A percentile compares a stretch with the other conserved stretches of the same genome.
These are phyloP conservation scores for Platyrinchus mystaceus DNA, from an alignment of 2,797 vertebrate genomes.

Conservation along the genomic window DNA sequence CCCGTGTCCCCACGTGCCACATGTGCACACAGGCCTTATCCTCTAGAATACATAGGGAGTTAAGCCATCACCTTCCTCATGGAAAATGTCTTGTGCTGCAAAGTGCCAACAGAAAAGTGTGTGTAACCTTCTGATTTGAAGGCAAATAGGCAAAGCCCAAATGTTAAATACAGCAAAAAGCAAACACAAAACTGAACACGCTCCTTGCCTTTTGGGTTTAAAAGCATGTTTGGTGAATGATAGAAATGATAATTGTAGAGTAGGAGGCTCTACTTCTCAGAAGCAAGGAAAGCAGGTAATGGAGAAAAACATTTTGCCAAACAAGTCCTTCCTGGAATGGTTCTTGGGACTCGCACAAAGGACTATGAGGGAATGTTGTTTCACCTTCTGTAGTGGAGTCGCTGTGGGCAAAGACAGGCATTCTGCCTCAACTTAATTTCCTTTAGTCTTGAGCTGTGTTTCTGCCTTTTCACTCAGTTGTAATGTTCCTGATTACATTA, in stretches of 20 bases:
- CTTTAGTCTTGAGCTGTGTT: not conserved
- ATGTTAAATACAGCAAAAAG: constrained; percentile 8
- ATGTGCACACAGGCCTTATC: not conserved
- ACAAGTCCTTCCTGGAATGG: not conserved
- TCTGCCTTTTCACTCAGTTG: not conserved
- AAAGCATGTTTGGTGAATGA: not conserved
- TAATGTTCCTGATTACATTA: not conserved
- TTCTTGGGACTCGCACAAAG: not conserved
- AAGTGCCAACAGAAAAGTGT: not conserved
- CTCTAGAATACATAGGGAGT: not conserved
- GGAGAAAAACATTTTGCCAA: not conserved
- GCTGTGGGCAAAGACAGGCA: not conserved
- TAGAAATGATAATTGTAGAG: not conserved
- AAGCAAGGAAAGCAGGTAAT: not conserved
- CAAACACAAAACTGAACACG: not conserved
- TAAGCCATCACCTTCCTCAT: not conserved
- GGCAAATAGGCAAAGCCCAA: not conserved
- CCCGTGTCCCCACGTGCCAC: not conserved
- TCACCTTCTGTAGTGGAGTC: not conserved
- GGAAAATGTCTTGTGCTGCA: not conserved
- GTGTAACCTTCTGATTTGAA: not conserved
- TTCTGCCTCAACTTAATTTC: not conserved
- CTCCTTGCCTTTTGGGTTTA: not conserved
- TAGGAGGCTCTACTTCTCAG: not conserved
- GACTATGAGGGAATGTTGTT: not conserved